Evolutionary conservation across 2,888 invertebrate genomes (phyloP).

Genomic region (Cremastinae sp.): DNA sequence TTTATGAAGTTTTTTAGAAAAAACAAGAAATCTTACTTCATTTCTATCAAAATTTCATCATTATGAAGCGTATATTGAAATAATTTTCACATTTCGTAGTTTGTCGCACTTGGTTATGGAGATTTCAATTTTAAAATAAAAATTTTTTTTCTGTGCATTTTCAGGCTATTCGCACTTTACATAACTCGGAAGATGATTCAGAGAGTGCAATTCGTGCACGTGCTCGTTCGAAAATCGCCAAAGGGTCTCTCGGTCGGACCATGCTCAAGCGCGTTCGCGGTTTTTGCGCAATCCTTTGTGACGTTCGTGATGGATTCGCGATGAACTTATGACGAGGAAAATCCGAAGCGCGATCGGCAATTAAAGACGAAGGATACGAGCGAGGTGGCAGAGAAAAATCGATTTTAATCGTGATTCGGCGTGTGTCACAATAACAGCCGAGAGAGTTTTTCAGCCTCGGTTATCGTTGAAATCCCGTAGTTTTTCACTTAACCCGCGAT

Average conservation of each 20-base stretch:
- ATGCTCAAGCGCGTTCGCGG: not conserved
- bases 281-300: conserved; percentile 35
- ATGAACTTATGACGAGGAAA: conserved; percentile 10
- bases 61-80: too few species aligned
- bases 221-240: not conserved
- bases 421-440: conserved; percentile 50
- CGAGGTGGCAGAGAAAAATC: conserved; percentile 33
- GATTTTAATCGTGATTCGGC: conserved; percentile 49
- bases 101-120: too few species aligned
- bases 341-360: conserved; percentile 42
- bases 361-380: conserved; percentile 31
- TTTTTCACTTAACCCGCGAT: conserved; percentile 22
- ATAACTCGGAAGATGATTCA: conserved; percentile 42
- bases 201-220: conserved; percentile 13
- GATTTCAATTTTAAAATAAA: too few species aligned
- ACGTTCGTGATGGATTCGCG: conserved; percentile 7
- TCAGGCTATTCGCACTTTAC: conserved; percentile 19
- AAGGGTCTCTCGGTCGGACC: conserved; percentile 1
- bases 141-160: conserved; percentile 24
- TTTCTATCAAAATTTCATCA: too few species aligned
- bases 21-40: too few species aligned
- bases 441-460: conserved; percentile 9
- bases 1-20: too few species aligned
- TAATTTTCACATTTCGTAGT: too few species aligned
- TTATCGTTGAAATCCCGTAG: conserved; percentile 30